Base-by-base conservation (phyloP, 2,888 invertebrate species). In the Drosophila niveifrons region DNA sequence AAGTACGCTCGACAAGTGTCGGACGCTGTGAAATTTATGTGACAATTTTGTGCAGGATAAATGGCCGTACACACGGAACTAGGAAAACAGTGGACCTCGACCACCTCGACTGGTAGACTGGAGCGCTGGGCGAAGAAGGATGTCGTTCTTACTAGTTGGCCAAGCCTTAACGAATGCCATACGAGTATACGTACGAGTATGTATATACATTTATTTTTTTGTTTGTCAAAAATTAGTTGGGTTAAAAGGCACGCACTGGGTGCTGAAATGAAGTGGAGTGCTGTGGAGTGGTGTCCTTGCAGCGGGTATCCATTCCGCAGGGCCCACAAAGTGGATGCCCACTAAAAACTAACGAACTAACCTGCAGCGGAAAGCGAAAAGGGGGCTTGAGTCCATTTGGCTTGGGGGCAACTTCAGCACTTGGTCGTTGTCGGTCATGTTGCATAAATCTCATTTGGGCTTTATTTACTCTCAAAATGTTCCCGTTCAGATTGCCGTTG, bases 381-480 rank as follows among this genome's bases (percentile, higher is more conserved):
- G n/a, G 18, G n/a, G 23, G 52, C 41, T 7, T 15, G 9, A n/a
- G 52, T 41, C 43, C 66, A 9, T 47, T 71, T 62, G 76, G 70
- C 70, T 68, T 72, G 80, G 74, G 48, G 77, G 68, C 71, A 84
- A 87, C 88, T 83, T 89, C 88, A 89, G 89, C 89, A 84, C 89
- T 83, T 87, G 83, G 79, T 78, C 84, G 87, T 82, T 88, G 89
- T 82, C 82, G 83, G 78, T 80, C 86, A 90, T 89, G 81, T 86
- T 81, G 88, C 89, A 88, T 88, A 90, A 88, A 88, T 90, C 89
- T 89, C 90, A 90, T 90, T 88, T 89, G 86, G 90, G 83, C 80
- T 88, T 90, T 89, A 85, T 88, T 90, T 90, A 83, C 80, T 89
- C 87, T 78, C 86, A 80, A 89, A 89, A 89, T 84, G 85, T 81